Conservation (phyloP, 2,888 invertebrate genomes). For the Strigamia crassipes region DNA sequence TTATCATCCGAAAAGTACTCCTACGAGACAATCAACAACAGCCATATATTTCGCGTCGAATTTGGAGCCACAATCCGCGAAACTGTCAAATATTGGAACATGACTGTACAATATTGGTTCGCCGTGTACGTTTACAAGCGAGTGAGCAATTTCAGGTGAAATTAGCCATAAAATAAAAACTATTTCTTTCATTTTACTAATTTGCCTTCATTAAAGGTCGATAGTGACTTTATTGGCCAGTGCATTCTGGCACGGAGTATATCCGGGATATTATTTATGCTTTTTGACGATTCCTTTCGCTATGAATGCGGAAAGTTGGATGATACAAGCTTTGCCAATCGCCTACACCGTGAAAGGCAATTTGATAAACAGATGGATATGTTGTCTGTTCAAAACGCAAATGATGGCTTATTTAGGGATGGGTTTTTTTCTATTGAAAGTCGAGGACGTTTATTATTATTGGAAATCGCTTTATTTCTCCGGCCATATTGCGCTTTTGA, state of each 20-base stretch:
- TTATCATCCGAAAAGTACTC: constrained; percentile 55
- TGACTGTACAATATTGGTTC: constrained; percentile 94
- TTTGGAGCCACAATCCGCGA: constrained; percentile 79
- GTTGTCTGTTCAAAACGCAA: constrained; percentile 82
- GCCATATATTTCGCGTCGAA: constrained; percentile 82
- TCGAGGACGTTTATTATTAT: constrained; percentile 69
- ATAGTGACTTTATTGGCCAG: constrained; percentile 81
- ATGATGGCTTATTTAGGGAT: constrained; percentile 88
- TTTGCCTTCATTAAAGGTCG: constrained; percentile 58
- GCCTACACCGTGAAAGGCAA: constrained; percentile 62
- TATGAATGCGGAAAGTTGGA: constrained; percentile 83
- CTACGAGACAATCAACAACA: constrained; percentile 81
- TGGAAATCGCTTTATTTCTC: constrained; percentile 72
- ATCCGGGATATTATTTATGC: constrained; percentile 91
- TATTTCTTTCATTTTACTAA: too few species aligned
- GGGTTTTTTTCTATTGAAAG: constrained; percentile 80
- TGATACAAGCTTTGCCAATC: constrained; percentile 68
- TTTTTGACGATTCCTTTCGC: constrained; percentile 87
- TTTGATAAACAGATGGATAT: constrained; percentile 68
- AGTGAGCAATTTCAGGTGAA: constrained; percentile 63
- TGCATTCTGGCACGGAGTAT: constrained; percentile 94
- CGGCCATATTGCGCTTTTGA: constrained; percentile 64
- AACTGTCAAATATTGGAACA: constrained; percentile 94
- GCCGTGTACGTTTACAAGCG: constrained; percentile 87
- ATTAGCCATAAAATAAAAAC: too few species aligned